A percentile compares a stretch with the other conserved stretches of the same genome.
These are phyloP conservation scores for Azorinus chamasolen DNA, from an alignment of 2,888 invertebrate genomes.

Conservation along the genomic window DNA sequence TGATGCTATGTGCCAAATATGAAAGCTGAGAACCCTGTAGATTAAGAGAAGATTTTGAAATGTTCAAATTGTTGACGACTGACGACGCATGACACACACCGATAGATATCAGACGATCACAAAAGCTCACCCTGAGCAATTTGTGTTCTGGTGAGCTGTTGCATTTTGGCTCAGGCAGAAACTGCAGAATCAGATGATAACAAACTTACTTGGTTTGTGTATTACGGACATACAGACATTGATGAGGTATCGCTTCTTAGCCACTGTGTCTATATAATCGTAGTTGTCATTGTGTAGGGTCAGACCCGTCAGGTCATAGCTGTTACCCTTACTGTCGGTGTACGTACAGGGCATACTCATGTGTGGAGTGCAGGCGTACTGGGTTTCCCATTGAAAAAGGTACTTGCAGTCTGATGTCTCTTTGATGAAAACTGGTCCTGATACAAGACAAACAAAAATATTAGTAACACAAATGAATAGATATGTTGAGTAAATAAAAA, in stretches of 20 bases:
- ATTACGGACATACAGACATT: slow-evolving; percentile 82
- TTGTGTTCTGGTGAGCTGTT: no score
- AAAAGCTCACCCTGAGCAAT: no score
- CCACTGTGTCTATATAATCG: slow-evolving; percentile 49
- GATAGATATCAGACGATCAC: no score
- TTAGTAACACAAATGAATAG: no score
- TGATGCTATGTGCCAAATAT: no score
- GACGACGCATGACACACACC: no score
- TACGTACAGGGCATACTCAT: slow-evolving; percentile 65
- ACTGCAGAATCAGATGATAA: no score
- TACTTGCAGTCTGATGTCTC: slow-evolving; percentile 78
- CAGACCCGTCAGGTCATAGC: slow-evolving; percentile 75
- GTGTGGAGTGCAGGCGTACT: slow-evolving; percentile 77
- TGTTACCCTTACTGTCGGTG: slow-evolving; percentile 8
- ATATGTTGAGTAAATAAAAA: no score
- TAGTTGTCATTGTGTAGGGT: slow-evolving; percentile 73
- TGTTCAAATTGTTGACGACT: no score
- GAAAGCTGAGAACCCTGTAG: no score
- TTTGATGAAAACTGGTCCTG: slow-evolving; percentile 57
- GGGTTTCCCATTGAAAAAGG: slow-evolving; percentile 79
- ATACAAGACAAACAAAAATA: neutral
- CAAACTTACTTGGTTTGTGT: slow-evolving; percentile 75
- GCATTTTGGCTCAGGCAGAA: no score
- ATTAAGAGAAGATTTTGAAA: no score
- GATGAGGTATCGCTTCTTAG: slow-evolving; percentile 70